These are phyloP conservation scores for Gastrophryne carolinensis DNA, from an alignment of 2,797 vertebrate species.

Conservation along the genomic window DNA sequence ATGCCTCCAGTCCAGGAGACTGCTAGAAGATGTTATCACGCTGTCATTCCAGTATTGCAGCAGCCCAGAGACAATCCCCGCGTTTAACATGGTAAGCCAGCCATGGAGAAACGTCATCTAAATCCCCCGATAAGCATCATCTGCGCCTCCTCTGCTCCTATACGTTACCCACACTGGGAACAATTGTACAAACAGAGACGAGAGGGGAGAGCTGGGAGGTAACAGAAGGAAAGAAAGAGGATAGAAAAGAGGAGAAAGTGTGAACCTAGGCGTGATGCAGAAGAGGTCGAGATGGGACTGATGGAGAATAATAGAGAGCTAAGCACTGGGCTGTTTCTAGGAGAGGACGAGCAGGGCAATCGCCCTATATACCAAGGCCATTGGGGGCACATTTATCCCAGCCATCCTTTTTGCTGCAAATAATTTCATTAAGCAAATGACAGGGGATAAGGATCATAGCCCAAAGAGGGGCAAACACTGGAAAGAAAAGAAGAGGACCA, in stretches of 20 bases:
- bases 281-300: neutral
- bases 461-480: no score
- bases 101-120: constrained; percentile 16
- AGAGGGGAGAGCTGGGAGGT: neutral
- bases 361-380: no score
- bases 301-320: neutral
- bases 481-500: no score
- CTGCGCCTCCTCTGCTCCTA: constrained; percentile 5
- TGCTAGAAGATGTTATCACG: constrained; percentile 30
- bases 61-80: neutral
- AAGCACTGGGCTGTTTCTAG: no score
- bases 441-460: no score
- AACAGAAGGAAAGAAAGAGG: neutral
- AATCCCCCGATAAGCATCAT: constrained; percentile 8
- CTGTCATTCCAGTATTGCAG: constrained; percentile 30
- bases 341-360: no score
- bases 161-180: neutral
- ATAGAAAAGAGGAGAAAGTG: neutral
- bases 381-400: no score
- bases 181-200: neutral
- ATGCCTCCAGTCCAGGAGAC: constrained; percentile 16
- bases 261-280: no score
- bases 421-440: no score
- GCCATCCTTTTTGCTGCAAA: no score
- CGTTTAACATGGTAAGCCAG: constrained; percentile 19